Conservation (phyloP, 2,888 invertebrate genomes). For the Tethea ocularis region DNA sequence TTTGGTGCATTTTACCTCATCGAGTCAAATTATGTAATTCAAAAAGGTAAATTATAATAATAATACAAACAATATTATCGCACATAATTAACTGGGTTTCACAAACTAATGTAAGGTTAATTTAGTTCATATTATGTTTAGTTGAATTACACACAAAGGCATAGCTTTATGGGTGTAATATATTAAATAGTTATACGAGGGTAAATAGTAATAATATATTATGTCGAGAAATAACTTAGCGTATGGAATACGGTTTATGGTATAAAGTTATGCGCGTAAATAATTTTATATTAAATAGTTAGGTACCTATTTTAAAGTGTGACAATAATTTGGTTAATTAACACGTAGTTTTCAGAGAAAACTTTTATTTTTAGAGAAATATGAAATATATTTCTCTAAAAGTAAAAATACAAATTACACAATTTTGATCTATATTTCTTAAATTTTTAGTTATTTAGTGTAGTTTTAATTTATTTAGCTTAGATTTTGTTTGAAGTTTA, state of each 20-base stretch:
- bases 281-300: not conserved
- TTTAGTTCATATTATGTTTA: not conserved
- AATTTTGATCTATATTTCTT: no score
- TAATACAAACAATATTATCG: not conserved
- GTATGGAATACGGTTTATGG: not conserved
- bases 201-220: not conserved
- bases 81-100: not conserved
- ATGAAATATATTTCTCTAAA: no score
- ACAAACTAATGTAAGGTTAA: not conserved
- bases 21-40: no score
- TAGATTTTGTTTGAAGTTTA: no score
- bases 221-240: not conserved
- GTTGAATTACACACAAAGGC: conserved; percentile 1
- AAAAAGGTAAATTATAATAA: not conserved
- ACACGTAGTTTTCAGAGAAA: no score
- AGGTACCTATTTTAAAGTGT: no score
- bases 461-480: no score
- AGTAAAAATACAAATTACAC: no score
- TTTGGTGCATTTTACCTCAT: no score
- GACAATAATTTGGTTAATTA: no score
- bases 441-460: no score
- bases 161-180: conserved; percentile 7
- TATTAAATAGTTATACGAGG: conserved; percentile 17
- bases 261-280: not conserved
- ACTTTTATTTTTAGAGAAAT: no score